A percentile compares a stretch with the other conserved stretches of the same genome.
These are phyloP conservation scores for Ictidomys tridecemlineatus DNA, from an alignment of 2,113 vertebrate genomes.

Conservation along the genomic window DNA sequence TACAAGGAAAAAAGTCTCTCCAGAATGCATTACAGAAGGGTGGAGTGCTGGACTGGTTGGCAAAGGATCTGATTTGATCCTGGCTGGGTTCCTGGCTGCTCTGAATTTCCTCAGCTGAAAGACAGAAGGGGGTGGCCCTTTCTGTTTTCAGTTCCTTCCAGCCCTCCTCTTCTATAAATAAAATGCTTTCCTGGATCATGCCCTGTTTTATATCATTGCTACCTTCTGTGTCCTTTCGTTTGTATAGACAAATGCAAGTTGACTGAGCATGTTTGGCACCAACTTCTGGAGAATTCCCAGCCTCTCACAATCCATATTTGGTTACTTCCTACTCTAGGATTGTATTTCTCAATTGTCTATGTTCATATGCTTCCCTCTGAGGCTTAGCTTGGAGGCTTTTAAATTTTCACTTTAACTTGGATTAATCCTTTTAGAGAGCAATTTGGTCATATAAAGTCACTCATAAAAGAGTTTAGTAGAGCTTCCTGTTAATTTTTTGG, in stretches of 20 bases:
- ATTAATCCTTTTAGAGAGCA: slow-evolving; percentile 56
- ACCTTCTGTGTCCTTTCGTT: background rate
- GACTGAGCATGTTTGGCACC: background rate
- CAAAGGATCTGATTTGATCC: background rate
- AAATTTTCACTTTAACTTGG: slow-evolving; percentile 29
- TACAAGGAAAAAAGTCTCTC: background rate
- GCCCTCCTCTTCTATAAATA: slow-evolving; percentile 52
- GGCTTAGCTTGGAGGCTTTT: slow-evolving; percentile 39
- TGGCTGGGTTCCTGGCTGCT: background rate
- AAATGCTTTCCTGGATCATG: background rate
- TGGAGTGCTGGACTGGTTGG: background rate
- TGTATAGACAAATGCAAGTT: background rate
- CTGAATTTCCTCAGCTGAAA: slow-evolving; percentile 25
- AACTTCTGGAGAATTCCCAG: slow-evolving; percentile 11
- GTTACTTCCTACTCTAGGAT: background rate
- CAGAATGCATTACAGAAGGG: background rate
- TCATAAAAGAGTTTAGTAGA: background rate
- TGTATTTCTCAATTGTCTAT: background rate
- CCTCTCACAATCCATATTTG: background rate
- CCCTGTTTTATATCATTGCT: slow-evolving; percentile 21
- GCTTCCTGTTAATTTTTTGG: background rate
- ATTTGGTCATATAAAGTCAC: slow-evolving; percentile 9
- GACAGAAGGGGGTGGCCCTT: background rate
- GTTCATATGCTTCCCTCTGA: background rate
- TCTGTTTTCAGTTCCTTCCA: slow-evolving; percentile 27